Conservation (phyloP, 2,888 invertebrate species). For the Cataglyphis rosenhaueri region DNA sequence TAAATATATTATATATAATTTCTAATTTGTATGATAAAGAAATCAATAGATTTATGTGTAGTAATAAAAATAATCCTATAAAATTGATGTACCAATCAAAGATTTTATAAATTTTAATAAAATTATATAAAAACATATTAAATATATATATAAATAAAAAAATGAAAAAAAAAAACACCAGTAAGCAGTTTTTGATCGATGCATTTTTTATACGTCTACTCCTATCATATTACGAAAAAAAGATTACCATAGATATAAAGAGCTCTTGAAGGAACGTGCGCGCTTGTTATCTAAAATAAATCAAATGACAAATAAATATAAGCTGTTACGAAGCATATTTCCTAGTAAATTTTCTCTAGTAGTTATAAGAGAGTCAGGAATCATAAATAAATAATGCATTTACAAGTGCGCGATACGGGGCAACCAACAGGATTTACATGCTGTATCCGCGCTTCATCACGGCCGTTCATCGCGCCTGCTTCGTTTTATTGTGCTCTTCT, state of each 20-base stretch:
- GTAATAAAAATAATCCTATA: background rate
- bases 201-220: background rate
- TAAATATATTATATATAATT: background rate
- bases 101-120: background rate
- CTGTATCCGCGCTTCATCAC: constrained; percentile 9
- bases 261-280: constrained; percentile 50
- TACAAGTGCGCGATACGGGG: constrained; percentile 67
- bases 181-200: background rate
- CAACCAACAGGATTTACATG: constrained; percentile 67
- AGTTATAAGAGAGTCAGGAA: constrained; percentile 64
- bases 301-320: constrained; percentile 76
- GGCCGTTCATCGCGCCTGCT: constrained; percentile 54
- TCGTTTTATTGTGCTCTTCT: constrained; percentile 79
- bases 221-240: constrained; percentile 6
- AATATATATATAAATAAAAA: background rate
- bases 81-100: background rate
- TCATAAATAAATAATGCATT: constrained; percentile 67
- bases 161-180: background rate
- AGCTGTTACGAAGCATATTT: constrained; percentile 73
- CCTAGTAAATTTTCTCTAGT: constrained; percentile 72
- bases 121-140: background rate
- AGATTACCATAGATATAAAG: constrained; percentile 59
- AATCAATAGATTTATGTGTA: background rate
- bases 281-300: constrained; percentile 78
- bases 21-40: background rate